Base-by-base conservation (phyloP, 2,888 invertebrate species). In the Cephus rjabovi region DNA sequence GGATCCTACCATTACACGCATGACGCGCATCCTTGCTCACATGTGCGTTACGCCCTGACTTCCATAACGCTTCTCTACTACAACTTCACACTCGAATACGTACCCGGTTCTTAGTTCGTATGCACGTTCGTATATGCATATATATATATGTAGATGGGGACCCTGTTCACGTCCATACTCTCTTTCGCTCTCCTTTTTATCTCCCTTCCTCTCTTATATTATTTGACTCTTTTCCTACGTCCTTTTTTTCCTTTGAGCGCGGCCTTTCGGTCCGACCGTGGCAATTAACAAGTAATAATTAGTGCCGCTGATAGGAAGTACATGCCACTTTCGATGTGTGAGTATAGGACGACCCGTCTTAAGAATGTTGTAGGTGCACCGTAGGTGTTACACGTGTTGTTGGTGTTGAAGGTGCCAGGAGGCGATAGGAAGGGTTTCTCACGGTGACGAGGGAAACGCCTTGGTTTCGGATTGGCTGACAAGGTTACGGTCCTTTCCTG, bases 201-300 rank as follows among this genome's bases (percentile, higher is more conserved):
- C 30, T 75, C 70, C 34, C 74, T 6, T 34, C 4, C 30, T n/a
- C 74, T 35, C 37, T 74, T 34, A 35, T 74, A 74, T 74, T 74
- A 74, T 74, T 74, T 35, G 74, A 34, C 35, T 35, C 74, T 77
- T 74, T 35, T 34, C 71, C 35, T 75, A 35, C 12, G 30, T 71
- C 34, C 34, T n/a, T 56, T 76, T 76, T 35, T 35, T 35, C 15
- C 37, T 74, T 76, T 69, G 75, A 75, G 75, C 69, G 68, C 35
- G 71, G 37, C 79, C 74, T 77, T 69, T 70, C 77, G 75, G 76
- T 70, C 79, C 78, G 75, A 71, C 81, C 81, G 82, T 76, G 79
- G 82, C 84, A 85, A 86, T 86, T 85, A 85, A 83, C 82, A 80
- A 82, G 81, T 79, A 84, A 86, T 83, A 86, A 86, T 86, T 84